Evolutionary conservation across 2,113 vertebrate genomes (phyloP), one percentile per base, ranked within the genome.

Genomic region (Maccullochella peelii): DNA sequence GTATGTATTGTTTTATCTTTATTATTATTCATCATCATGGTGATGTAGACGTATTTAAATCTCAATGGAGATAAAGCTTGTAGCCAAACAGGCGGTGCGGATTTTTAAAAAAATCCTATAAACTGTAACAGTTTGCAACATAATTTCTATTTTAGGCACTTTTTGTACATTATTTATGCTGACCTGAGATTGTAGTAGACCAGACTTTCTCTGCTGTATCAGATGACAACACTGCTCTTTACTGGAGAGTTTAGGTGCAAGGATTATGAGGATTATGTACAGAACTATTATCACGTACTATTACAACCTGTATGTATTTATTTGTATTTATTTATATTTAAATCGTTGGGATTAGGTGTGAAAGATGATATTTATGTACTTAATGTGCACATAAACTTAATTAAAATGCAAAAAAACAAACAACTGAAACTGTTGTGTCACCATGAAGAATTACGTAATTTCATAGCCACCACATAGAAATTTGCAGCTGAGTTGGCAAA

Each of bases 111-210:
- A 52, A 47, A 70, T 62, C 59, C 57, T 87, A 72, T 86, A 76
- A 94, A 94, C 94, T 94, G 93, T 91, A 94, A 84, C 94, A 94
- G 94, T 94, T 94, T 94, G 65, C 5, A 52, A 82, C 27, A 47
- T 87, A 69, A 58, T 75, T 81, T 78, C n/a, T 70, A 23, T 80
- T 88, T 76, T 78, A 74, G 73, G 79, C 90, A 89, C 92, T 89
- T 88, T 91, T 83, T 55, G 14, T 74, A 72, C 50, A 23, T 85
- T 85, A 91, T 89, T 91, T 88, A 90, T 84, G 67, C 21, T 67
- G 86, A 86, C 82, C 23, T 88, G 86, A 87, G 90, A 91, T 77
- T 88, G 89, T 89, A 72, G 55, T 18, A 25, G 30, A 12, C 33
- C 33, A 6, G 38, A 87, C 58, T 68, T 76, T 61, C 66, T 88